Conservation (phyloP, 2,888 invertebrate species). For the Crossocerus cetratus region DNA sequence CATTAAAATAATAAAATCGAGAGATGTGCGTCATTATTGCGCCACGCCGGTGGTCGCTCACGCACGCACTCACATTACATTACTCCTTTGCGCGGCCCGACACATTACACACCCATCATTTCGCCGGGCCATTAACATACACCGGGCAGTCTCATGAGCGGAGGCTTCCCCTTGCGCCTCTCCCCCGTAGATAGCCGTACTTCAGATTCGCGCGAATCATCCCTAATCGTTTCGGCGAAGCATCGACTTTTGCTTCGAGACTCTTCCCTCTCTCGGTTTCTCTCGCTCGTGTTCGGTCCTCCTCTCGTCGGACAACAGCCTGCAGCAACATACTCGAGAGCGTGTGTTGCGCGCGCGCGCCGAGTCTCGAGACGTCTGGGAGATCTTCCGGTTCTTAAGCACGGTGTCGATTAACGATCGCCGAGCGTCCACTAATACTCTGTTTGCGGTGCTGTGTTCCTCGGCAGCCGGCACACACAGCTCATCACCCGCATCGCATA, state of each 20-base stretch:
- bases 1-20: constrained; percentile 74
- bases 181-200: constrained; percentile 20
- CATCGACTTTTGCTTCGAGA: neutral
- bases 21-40: constrained; percentile 73
- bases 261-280: neutral
- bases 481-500: constrained; percentile 12
- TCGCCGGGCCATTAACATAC: constrained; percentile 66
- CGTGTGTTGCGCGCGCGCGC: constrained; percentile 7
- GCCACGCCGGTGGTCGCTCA: constrained; percentile 68
- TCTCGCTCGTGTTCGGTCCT: too few relatives aligned
- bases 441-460: neutral
- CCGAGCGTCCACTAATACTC: too few relatives aligned
- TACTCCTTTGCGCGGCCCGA: constrained; percentile 56
- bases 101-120: constrained; percentile 66
- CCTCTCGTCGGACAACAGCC: too few relatives aligned
- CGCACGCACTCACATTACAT: constrained; percentile 27
- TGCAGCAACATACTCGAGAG: too few relatives aligned
- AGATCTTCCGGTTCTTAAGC: neutral
- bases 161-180: too few relatives aligned
- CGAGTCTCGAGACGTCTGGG: neutral
- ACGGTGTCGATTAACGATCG: too few relatives aligned
- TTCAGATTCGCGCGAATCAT: constrained; percentile 1
- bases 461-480: constrained; percentile 2
- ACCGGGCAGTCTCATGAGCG: constrained; percentile 25
- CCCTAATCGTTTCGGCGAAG: constrained; percentile 25